These are phyloP conservation scores for Branchellion lobata DNA, from an alignment of 2,888 invertebrate genomes.

Conservation along the genomic window DNA sequence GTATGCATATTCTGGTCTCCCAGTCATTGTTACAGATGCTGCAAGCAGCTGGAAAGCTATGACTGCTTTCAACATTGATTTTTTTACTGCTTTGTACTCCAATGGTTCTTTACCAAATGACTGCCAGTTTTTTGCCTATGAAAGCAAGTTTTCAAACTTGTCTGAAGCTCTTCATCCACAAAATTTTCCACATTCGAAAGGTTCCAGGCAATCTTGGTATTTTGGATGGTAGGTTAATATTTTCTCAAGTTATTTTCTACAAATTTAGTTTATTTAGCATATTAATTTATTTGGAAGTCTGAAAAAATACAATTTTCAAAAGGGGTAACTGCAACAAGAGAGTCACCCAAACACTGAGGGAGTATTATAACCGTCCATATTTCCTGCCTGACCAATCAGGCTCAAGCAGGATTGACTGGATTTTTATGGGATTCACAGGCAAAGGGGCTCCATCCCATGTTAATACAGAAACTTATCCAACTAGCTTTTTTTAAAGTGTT, in stretches of 20 bases:
- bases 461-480: conserved; percentile 57
- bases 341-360: conserved; percentile 75
- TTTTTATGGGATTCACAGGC: conserved; percentile 93
- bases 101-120: conserved; percentile 55
- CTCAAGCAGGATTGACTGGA: conserved; percentile 87
- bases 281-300: background rate
- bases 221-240: conserved; percentile 69
- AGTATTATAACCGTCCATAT: conserved; percentile 73
- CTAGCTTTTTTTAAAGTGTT: background rate
- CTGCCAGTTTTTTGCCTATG: conserved; percentile 90
- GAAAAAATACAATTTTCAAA: conserved; percentile 33
- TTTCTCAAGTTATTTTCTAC: background rate
- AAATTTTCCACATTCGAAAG: conserved; percentile 66
- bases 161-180: conserved; percentile 82
- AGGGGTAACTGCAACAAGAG: conserved; percentile 91
- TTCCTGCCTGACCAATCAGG: conserved; percentile 84
- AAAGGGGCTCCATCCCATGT: conserved; percentile 94
- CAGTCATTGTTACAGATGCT: conserved; percentile 83
- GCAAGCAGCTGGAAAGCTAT: conserved; percentile 78
- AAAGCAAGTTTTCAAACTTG: conserved; percentile 78
- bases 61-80: conserved; percentile 76
- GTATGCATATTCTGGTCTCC: conserved; percentile 76
- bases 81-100: conserved; percentile 73
- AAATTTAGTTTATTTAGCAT: background rate
- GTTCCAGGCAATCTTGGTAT: conserved; percentile 69